Conservation (phyloP, 2,888 invertebrate genomes). For the Sphaerophoria rueppellii region DNA sequence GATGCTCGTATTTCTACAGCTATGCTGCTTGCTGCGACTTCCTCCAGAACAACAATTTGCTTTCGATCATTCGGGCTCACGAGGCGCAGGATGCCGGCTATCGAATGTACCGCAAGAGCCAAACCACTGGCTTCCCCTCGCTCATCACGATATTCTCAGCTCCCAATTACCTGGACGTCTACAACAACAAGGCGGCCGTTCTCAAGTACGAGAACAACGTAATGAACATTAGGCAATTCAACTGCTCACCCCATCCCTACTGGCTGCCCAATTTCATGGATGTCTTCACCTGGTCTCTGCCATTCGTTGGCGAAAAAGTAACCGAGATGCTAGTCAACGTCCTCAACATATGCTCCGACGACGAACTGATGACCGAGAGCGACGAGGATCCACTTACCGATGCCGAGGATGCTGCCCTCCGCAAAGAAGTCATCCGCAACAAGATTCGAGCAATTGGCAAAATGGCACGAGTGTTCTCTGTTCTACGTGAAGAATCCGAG, state of each 20-base stretch:
- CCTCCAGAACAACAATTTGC: slow-evolving; percentile 99
- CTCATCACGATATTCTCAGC: slow-evolving; percentile 99
- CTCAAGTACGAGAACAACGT: slow-evolving; percentile 99
- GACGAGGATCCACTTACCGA: slow-evolving; percentile 87
- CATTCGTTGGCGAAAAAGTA: slow-evolving; percentile 99
- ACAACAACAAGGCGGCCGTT: slow-evolving; percentile 99
- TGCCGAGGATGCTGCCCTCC: slow-evolving; percentile 94
- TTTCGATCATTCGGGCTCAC: slow-evolving; percentile 99
- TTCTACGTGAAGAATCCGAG: slow-evolving; percentile 99
- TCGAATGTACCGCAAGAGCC: slow-evolving; percentile 99
- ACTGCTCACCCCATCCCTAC: slow-evolving; percentile 99
- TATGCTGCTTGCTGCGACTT: slow-evolving; percentile 99
- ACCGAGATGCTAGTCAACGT: slow-evolving; percentile 99
- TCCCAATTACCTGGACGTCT: slow-evolving; percentile 99
- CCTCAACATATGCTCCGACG: slow-evolving; percentile 99
- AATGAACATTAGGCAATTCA: slow-evolving; percentile 99
- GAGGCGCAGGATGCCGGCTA: slow-evolving; percentile 99
- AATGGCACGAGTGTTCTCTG: slow-evolving; percentile 99
- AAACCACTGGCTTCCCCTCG: slow-evolving; percentile 99
- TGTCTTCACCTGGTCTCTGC: slow-evolving; percentile 99
- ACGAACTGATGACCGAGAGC: slow-evolving; percentile 98
- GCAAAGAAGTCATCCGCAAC: slow-evolving; percentile 99
- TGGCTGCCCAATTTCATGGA: slow-evolving; percentile 99
- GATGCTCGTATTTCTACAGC: slow-evolving; percentile 99
- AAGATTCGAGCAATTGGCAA: slow-evolving; percentile 99